A percentile compares a stretch with the other conserved stretches of the same genome.
phyloP scores from a whole-genome alignment of 2,113 vertebrate genomes.

The Macroglossus sobrinus region DNA sequence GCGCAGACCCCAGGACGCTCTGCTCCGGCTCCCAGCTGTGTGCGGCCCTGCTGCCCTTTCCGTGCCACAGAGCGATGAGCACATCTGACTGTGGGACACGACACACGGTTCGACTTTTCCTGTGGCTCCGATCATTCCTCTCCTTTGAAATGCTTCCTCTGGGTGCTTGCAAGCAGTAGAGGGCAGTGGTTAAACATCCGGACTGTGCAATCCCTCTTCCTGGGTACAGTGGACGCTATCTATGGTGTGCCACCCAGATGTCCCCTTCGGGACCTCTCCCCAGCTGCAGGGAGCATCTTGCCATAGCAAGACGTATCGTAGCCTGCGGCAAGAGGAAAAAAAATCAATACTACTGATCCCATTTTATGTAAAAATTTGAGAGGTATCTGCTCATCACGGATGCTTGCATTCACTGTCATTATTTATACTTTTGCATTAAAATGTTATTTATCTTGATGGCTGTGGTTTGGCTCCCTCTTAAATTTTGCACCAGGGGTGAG shows the following conservation, averaged over 20 bases:
- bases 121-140: not conserved
- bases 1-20: not conserved
- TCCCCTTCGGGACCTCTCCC: not conserved
- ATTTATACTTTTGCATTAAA: not conserved
- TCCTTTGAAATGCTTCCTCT: not conserved
- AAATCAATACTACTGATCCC: no score
- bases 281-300: not conserved
- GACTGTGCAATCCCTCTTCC: not conserved
- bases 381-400: not conserved
- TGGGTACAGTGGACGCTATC: not conserved
- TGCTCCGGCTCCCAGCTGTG: accelerated
- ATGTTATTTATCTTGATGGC: not conserved
- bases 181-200: slow-evolving; percentile 8
- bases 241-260: not conserved
- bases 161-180: not conserved
- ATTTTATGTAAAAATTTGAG: not conserved
- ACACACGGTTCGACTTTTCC: not conserved
- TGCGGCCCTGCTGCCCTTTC: no score
- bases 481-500: not conserved
- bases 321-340: not conserved
- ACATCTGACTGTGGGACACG: not conserved
- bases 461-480: not conserved
- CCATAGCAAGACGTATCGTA: accelerated
- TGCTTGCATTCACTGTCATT: not conserved
- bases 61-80: not conserved